These are phyloP conservation scores for Lepidocyrtoides sp. DNA, from an alignment of 2,888 invertebrate genomes.

Conservation along the genomic window DNA sequence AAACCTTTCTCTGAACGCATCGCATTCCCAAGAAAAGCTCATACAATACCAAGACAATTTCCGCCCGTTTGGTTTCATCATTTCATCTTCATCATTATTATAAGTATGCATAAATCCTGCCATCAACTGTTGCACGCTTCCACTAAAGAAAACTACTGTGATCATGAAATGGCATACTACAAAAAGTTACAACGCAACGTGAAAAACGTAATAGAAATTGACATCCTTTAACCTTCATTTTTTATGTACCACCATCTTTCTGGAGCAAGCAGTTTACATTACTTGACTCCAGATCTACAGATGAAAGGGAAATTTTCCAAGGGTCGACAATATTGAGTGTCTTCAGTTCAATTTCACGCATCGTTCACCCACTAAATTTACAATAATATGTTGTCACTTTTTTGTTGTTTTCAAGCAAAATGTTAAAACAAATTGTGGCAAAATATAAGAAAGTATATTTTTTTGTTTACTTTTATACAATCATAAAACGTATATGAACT, in stretches of 20 bases:
- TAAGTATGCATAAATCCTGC: not conserved
- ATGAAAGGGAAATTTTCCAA: not conserved
- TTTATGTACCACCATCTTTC: not conserved
- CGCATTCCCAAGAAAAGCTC: too few relatives aligned
- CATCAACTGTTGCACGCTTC: not conserved
- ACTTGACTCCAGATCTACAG: not conserved
- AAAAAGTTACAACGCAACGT: not conserved
- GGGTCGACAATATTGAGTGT: not conserved
- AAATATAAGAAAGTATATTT: too few relatives aligned
- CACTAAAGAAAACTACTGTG: not conserved
- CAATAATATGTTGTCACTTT: not conserved
- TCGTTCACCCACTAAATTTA: not conserved
- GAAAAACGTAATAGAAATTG: not conserved
- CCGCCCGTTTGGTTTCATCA: too few relatives aligned
- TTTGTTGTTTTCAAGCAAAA: not conserved
- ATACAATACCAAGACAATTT: too few relatives aligned
- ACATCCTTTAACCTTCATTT: not conserved
- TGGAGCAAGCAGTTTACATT: not conserved
- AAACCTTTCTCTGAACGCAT: too few relatives aligned
- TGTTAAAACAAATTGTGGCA: not conserved
- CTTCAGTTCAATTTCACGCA: constrained; percentile 12
- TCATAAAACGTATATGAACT: not conserved
- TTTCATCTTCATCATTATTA: not conserved
- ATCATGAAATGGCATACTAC: not conserved
- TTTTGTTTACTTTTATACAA: too few relatives aligned